Evolutionary conservation across 2,113 vertebrate genomes (phyloP).

Genomic region (Octodon degus): DNA sequence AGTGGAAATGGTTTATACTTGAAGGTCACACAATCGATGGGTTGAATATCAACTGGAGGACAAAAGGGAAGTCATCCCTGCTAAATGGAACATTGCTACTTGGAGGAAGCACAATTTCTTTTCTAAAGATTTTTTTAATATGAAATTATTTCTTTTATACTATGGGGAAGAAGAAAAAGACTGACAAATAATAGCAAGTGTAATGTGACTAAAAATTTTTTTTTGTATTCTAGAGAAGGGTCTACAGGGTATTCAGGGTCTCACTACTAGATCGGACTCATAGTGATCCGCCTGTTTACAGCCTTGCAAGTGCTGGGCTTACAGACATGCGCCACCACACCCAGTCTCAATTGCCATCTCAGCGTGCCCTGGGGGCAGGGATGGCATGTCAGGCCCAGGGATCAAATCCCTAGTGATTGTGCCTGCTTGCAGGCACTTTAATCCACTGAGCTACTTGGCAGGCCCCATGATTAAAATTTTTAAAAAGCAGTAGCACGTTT

Average conservation of each 20-base stretch:
- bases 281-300: too few relatives aligned
- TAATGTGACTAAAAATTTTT: neutral
- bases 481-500: neutral
- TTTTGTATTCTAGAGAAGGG: too few relatives aligned
- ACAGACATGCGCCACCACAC: too few relatives aligned
- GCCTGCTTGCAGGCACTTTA: too few relatives aligned
- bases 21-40: neutral
- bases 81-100: neutral
- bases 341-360: too few relatives aligned
- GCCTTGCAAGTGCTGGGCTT: too few relatives aligned
- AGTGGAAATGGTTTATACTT: conserved; percentile 13
- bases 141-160: conserved; percentile 11
- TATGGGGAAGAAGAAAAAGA: neutral
- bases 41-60: conserved; percentile 27
- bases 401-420: too few relatives aligned
- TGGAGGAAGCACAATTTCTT: neutral
- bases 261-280: too few relatives aligned
- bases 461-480: neutral
- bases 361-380: too few relatives aligned
- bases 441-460: too few relatives aligned
- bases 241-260: too few relatives aligned
- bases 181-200: neutral
- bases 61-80: conserved; percentile 34
- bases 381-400: too few relatives aligned
- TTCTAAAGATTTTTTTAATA: conserved; percentile 3